Evolutionary conservation across 37 sponge, comb jelly and placozoan species (phyloP).

Genomic region (Lycopodina hypogea): DNA sequence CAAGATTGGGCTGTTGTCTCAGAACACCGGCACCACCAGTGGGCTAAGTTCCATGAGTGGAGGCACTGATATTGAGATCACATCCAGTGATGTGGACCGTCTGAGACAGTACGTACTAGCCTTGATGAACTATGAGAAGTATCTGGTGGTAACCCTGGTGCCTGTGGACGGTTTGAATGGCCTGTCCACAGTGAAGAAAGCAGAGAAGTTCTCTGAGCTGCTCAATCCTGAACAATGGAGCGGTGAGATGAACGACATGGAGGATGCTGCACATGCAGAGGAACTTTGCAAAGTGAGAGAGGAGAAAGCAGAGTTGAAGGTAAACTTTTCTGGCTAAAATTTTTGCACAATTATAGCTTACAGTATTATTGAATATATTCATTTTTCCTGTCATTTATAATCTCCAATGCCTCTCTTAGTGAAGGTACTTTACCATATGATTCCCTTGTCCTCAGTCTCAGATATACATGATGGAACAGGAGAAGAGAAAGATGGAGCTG

Average conservation of each 20-base stretch:
- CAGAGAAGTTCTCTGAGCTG: constrained; percentile 21
- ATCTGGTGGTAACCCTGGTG: constrained; percentile 28
- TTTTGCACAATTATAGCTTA: neutral
- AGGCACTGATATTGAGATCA: constrained; percentile 52
- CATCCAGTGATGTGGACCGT: constrained; percentile 48
- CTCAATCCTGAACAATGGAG: neutral
- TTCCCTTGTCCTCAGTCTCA: constrained; percentile 56
- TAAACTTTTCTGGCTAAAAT: constrained; percentile 26
- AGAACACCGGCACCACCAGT: constrained; percentile 70
- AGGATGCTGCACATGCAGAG: constrained; percentile 65
- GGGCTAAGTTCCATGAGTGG: constrained; percentile 66
- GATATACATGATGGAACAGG: constrained; percentile 89
- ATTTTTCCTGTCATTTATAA: neutral
- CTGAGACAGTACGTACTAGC: constrained; percentile 47
- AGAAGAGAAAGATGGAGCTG: constrained; percentile 66
- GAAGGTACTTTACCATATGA: neutral
- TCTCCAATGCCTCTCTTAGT: neutral
- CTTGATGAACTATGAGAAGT: constrained; percentile 32
- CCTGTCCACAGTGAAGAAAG: constrained; percentile 40
- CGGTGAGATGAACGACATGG: constrained; percentile 49
- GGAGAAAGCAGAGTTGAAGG: constrained; percentile 80
- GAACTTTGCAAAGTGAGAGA: constrained; percentile 74
- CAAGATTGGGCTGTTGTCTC: constrained; percentile 36
- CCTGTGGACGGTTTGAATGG: constrained; percentile 46
- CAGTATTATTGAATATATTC: neutral